These are phyloP conservation scores for Drosophila eohydei DNA, from an alignment of 2,888 invertebrate genomes.

Conservation along the genomic window DNA sequence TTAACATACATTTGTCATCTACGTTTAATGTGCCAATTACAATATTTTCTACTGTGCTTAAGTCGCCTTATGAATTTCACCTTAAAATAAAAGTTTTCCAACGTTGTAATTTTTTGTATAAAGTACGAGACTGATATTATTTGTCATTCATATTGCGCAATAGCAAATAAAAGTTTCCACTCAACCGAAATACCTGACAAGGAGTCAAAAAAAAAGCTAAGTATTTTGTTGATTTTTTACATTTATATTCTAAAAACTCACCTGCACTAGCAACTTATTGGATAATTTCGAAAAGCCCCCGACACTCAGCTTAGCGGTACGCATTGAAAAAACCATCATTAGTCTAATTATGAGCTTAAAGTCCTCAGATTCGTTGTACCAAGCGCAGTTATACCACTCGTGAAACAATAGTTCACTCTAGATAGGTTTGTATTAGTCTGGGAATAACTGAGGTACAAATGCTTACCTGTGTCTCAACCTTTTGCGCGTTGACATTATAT, in stretches of 20 bases:
- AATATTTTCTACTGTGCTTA: conserved; percentile 66
- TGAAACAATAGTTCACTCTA: conserved; percentile 72
- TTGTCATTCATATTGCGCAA: conserved; percentile 70
- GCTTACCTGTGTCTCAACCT: conserved; percentile 61
- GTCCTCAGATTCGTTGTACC: conserved; percentile 77
- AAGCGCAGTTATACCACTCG: conserved; percentile 75
- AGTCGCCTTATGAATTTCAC: conserved; percentile 67
- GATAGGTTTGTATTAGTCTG: not conserved
- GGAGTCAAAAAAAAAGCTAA: not conserved
- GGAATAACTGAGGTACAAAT: not conserved
- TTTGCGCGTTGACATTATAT: conserved; percentile 67
- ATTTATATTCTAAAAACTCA: conserved; percentile 25
- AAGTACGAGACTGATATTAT: conserved; percentile 38
- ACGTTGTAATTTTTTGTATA: conserved; percentile 78
- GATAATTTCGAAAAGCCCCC: conserved; percentile 78
- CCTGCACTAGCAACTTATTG: conserved; percentile 71
- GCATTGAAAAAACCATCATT: conserved; percentile 75
- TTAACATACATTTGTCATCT: conserved; percentile 73
- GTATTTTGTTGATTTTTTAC: not conserved
- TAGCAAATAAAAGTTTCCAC: conserved; percentile 78
- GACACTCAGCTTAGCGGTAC: conserved; percentile 64
- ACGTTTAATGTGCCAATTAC: conserved; percentile 78
- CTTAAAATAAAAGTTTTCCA: conserved; percentile 74
- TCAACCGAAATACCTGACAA: conserved; percentile 71
- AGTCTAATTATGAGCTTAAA: conserved; percentile 72